Evolutionary conservation across 2,888 invertebrate genomes (phyloP).

Genomic region (Melangyna quadrimaculata): DNA sequence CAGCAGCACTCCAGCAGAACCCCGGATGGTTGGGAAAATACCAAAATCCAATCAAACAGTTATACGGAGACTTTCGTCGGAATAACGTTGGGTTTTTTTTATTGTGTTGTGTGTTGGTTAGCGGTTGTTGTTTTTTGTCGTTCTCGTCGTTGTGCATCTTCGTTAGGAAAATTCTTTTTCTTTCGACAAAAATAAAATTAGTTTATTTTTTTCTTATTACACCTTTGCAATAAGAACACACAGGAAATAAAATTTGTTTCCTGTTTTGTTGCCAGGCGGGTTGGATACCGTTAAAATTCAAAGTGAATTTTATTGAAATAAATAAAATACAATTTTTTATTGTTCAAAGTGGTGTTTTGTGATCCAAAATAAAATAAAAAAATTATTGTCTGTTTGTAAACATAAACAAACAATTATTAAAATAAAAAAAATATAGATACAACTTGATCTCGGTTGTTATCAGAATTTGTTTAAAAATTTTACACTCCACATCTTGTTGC

Average conservation of each 20-base stretch:
- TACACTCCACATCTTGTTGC: background rate
- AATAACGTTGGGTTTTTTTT: conserved; percentile 29
- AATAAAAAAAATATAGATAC: conserved; percentile 27
- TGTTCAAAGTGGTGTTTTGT: background rate
- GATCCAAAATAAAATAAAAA: background rate
- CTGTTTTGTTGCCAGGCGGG: background rate
- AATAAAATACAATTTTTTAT: background rate
- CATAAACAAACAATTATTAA: conserved; percentile 7
- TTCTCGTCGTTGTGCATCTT: background rate
- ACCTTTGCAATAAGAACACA: background rate
- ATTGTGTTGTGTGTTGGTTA: too few relatives aligned
- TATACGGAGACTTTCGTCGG: conserved; percentile 68
- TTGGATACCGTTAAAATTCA: background rate
- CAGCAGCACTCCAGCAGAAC: background rate
- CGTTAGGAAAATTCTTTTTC: background rate
- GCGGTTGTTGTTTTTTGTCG: conserved; percentile 20
- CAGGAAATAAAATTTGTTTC: background rate
- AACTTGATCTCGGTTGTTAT: background rate
- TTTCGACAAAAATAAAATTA: conserved; percentile 16
- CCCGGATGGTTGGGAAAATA: conserved; percentile 57
- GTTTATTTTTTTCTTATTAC: background rate
- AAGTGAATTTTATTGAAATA: background rate
- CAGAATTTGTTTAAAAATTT: background rate
- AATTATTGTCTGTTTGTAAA: conserved; percentile 3
- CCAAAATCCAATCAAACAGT: conserved; percentile 61